These are phyloP conservation scores for Epinotia nisella DNA, from an alignment of 2,888 invertebrate genomes.

Conservation along the genomic window DNA sequence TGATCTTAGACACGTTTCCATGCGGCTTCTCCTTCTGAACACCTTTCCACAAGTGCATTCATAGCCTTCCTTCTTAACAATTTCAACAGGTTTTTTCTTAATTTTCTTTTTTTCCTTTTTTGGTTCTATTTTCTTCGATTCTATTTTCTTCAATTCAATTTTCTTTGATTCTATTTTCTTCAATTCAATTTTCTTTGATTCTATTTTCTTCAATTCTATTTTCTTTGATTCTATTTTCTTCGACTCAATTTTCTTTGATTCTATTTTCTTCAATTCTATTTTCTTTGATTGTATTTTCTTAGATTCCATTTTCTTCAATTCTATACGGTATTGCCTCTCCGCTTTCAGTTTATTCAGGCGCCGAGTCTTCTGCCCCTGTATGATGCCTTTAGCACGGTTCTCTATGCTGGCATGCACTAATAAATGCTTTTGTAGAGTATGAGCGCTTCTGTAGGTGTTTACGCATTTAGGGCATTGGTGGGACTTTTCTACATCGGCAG, in stretches of 20 bases:
- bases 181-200: slow-evolving; percentile 26
- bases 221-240: slow-evolving; percentile 19
- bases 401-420: slow-evolving; percentile 69
- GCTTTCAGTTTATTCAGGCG: slow-evolving; percentile 55
- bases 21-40: slow-evolving; percentile 69
- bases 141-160: slow-evolving; percentile 20
- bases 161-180: slow-evolving; percentile 19
- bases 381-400: slow-evolving; percentile 61
- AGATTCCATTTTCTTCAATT: slow-evolving; percentile 40
- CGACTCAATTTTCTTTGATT: slow-evolving; percentile 27
- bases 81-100: slow-evolving; percentile 47
- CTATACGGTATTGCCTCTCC: slow-evolving; percentile 52
- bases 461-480: slow-evolving; percentile 66
- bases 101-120: slow-evolving; percentile 39
- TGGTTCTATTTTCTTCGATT: slow-evolving; percentile 40
- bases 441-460: slow-evolving; percentile 58
- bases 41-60: slow-evolving; percentile 73
- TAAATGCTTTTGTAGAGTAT: slow-evolving; percentile 60
- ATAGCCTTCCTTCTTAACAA: slow-evolving; percentile 64
- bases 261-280: slow-evolving; percentile 26
- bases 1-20: slow-evolving; percentile 75
- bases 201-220: slow-evolving; percentile 27
- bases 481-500: slow-evolving; percentile 44
- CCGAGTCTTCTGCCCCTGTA: slow-evolving; percentile 63
- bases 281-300: slow-evolving; percentile 37